phyloP scores from a whole-genome alignment of 2,888 invertebrate species.

The Hydropsyche betteni region DNA sequence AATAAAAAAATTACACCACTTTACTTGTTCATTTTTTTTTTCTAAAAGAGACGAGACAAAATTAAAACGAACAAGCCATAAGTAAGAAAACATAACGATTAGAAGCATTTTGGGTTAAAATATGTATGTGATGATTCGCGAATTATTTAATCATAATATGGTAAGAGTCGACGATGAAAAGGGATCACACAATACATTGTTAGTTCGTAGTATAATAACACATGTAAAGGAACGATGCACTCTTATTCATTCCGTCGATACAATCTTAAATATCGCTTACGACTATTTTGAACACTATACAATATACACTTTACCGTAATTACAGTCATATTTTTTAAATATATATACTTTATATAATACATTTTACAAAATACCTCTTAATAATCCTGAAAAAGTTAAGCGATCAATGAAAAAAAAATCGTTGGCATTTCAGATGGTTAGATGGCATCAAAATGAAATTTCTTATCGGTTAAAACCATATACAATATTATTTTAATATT shows the following conservation, averaged over 20 bases:
- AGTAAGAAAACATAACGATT: neutral
- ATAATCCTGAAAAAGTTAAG: neutral
- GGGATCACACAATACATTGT: conserved; percentile 4
- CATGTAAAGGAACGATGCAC: too few species aligned
- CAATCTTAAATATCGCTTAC: too few species aligned
- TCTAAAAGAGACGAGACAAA: conserved; percentile 6
- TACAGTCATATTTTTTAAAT: too few species aligned
- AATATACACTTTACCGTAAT: too few species aligned
- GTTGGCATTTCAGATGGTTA: neutral
- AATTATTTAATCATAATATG: neutral
- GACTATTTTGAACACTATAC: conserved; percentile 17
- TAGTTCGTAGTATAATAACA: neutral
- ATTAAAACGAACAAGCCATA: conserved; percentile 16
- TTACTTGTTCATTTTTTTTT: conserved; percentile 14
- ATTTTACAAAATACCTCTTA: conserved; percentile 2
- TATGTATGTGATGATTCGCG: neutral
- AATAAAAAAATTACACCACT: neutral
- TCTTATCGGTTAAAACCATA: neutral
- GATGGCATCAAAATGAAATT: neutral
- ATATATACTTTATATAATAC: neutral
- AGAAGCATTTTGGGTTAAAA: neutral
- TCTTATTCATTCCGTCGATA: too few species aligned
- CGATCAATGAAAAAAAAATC: conserved; percentile 5
- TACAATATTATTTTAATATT: neutral
- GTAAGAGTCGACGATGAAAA: neutral